Conservation (phyloP, 2,797 vertebrate species). For the Avahi laniger region DNA sequence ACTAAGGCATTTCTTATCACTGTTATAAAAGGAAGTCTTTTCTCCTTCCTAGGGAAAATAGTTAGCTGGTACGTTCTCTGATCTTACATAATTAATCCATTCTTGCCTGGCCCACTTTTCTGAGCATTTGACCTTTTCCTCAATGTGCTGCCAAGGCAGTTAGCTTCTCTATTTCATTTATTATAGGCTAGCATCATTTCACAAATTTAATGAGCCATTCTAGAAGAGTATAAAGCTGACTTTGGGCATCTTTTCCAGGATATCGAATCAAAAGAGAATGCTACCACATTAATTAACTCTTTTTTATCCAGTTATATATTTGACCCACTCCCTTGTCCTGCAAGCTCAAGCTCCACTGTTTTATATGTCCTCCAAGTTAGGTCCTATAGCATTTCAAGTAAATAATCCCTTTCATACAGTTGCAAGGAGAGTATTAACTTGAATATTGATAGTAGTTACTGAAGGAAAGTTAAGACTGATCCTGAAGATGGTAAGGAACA, state of each 20-base stretch:
- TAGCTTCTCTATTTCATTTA: background rate
- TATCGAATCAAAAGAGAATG: background rate
- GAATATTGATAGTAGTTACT: background rate
- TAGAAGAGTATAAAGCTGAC: background rate
- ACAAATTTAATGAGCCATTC: background rate
- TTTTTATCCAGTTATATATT: background rate
- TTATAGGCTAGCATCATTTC: background rate
- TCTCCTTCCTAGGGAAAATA: background rate
- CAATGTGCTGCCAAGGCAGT: background rate
- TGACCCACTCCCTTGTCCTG: background rate
- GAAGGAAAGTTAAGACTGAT: background rate
- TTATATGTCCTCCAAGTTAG: background rate
- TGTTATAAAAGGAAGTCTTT: background rate
- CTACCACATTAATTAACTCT: background rate
- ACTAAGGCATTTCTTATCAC: background rate
- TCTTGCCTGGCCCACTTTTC: background rate
- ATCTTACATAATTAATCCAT: background rate
- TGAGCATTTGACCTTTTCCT: background rate
- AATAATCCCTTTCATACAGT: background rate
- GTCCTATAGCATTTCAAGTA: background rate
- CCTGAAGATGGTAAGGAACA: background rate
- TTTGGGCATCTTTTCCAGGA: background rate
- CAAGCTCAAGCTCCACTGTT: no score
- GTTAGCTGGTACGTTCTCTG: background rate
- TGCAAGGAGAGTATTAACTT: background rate